These are phyloP conservation scores for Melanerpes formicivorus DNA, from an alignment of 2,113 vertebrate genomes.

Conservation along the genomic window DNA sequence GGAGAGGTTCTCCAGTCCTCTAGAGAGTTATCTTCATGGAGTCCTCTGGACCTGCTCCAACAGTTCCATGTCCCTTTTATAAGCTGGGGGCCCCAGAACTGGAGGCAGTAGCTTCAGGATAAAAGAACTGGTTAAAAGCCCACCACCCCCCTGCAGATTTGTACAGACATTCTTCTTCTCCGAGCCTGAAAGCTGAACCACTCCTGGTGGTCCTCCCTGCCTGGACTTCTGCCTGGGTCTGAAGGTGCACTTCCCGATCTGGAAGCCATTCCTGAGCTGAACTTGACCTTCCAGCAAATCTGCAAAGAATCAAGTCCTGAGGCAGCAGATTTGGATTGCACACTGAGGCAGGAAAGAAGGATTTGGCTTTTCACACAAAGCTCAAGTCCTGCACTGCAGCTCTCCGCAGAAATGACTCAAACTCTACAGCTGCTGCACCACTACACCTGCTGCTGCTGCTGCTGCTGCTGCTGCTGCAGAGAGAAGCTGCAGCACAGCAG, in stretches of 20 bases:
- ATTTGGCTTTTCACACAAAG: not conserved
- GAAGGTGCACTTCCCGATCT: not conserved
- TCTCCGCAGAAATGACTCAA: slow-evolving; percentile 2
- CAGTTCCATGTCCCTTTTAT: too few relatives aligned
- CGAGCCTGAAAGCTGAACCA: not conserved
- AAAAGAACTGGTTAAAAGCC: not conserved
- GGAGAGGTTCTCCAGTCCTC: too few relatives aligned
- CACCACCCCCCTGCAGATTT: not conserved
- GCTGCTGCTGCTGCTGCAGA: not conserved
- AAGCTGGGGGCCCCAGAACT: too few relatives aligned
- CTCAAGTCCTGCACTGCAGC: not conserved
- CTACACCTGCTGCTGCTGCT: not conserved
- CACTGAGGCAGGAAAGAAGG: slow-evolving; percentile 11
- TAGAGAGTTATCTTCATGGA: too few relatives aligned
- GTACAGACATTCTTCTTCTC: not conserved
- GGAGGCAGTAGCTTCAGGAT: not conserved
- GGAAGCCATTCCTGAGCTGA: not conserved
- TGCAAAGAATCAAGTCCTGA: not conserved
- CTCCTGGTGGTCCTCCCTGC: not conserved
- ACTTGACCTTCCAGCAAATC: not conserved
- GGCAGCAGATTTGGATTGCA: not conserved
- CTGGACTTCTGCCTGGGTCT: not conserved
- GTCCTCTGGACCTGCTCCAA: too few relatives aligned
- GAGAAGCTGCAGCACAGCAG: not conserved
- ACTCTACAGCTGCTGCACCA: not conserved